Evolutionary conservation across 2,888 invertebrate genomes (phyloP), one percentile per base, ranked within the genome.

Genomic region (Sycophila texana): DNA sequence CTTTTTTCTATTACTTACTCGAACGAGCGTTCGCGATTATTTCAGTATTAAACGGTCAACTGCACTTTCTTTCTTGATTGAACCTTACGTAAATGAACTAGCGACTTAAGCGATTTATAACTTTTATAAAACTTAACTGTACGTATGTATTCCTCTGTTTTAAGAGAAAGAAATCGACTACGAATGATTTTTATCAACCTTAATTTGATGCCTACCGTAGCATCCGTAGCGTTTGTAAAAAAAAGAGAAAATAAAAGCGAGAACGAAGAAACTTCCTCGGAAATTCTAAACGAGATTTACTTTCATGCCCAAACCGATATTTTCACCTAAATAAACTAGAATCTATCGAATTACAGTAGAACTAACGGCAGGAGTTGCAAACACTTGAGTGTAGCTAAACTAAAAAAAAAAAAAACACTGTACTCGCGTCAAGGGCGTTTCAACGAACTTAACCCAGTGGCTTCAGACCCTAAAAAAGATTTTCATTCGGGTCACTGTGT

Each of bases 101-200:
- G 71, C 47, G 39, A 74, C 55, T 74, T 58, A 66, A 66, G 57
- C 74, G 49, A 74, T 74, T 74, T 74, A n/a, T 74, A 66, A 74
- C 66, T 74, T 74, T 74, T 74, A 74, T 74, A 74, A 74, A 74
- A 74, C 74, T 74, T 49, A 39, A 39, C 39, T 39, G 39, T 39
- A 39, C 39, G 18, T 65, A 65, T 61, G 47, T 18, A 70, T 14
- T 70, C 39, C 30, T 63, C 30, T 39, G 39, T 39, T 63, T 39
- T 26, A 16, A 18, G 26, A 22, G 60, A 60, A 60, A 60, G 22
- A 60, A 60, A 60, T 26, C 4, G 61, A 16, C 10, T 26, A 26
- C 49, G 2, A 10, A 55, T 26, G n/a, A 57, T 55, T 68, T 65
- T 68, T n/a, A 18, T 68, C 57, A 68, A 53, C 68, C 68, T 55